Conservation (phyloP, 2,113 vertebrate species). For the Pomatostomus ruficeps region DNA sequence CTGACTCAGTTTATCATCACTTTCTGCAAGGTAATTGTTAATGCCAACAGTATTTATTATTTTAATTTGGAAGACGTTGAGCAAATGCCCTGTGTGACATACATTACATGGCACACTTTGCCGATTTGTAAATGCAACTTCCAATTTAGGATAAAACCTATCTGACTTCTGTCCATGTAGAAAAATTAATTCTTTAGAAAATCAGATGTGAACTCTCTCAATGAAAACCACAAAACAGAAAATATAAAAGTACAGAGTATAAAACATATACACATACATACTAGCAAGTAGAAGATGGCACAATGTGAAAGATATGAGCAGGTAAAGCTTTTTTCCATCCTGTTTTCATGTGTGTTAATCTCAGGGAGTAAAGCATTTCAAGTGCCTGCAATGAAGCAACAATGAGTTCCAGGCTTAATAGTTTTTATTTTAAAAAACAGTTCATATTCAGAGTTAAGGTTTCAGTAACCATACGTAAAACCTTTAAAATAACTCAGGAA, state of each 20-base stretch:
- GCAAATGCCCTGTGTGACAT: neutral
- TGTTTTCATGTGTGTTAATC: neutral
- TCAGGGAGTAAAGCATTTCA: neutral
- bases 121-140: neutral
- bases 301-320: neutral
- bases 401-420: neutral
- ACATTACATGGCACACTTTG: neutral
- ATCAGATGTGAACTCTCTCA: neutral
- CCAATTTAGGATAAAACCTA: neutral
- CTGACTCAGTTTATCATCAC: neutral
- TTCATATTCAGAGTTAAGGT: neutral
- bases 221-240: neutral
- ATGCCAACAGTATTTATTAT: neutral
- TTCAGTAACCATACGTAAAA: slow-evolving; percentile 5
- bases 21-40: neutral
- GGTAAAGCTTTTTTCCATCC: neutral
- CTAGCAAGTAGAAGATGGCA: neutral
- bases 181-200: neutral
- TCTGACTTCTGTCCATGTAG: neutral
- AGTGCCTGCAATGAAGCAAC: neutral
- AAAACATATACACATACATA: neutral
- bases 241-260: neutral
- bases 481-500: slow-evolving; percentile 54
- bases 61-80: neutral
- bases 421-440: neutral